Base-by-base conservation (phyloP, 2,797 vertebrate species). In the Antrozous pallidus region DNA sequence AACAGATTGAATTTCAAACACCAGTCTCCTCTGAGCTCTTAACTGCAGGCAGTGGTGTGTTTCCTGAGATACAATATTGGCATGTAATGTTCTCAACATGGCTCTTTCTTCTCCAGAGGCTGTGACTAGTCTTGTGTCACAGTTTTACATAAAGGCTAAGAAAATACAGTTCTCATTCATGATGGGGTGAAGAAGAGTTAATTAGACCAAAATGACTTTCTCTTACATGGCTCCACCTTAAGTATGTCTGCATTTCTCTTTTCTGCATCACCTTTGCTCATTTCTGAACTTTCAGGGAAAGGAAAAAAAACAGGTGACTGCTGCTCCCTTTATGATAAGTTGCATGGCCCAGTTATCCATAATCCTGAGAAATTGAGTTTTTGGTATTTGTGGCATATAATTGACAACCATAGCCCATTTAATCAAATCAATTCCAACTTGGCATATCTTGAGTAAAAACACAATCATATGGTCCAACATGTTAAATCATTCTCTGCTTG, bases 1-100 rank as follows among this genome's bases (percentile, higher is more conserved):
- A 95, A 49, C 12, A 82, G 42, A 71, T 82, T 91, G 45, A 74
- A 94, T 94, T 96, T 93, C 20, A 89, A 96, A 91, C 13, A 74
- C 11, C 18, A 88, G 5, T 65, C 42, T 91, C 38, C 75, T 95
- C 58, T 88, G 45, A 13, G 45, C 22, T 85, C 11, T 89, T 51
- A 91, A 83, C 22, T 78, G 14, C 36, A 75, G 16, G 40, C 16
- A 79, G 51, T 86, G 22, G 36, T 65, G 33, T 94, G 26, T 91
- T 93, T 95, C 58, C 56, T 91, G 70, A 31, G 33, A 70, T 92
- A 78, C 0, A 2, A 36, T 95, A 94, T 78, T 79, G 17, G 58
- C 5, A 38, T 67, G 4, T 65, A 65, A 88, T 82, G 11, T 85
- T 95, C n/a, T 92, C 88, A 78, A 63, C 28, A 45, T 90, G 36